Conservation (phyloP, 2,888 invertebrate species). For the Heliconius erato region DNA sequence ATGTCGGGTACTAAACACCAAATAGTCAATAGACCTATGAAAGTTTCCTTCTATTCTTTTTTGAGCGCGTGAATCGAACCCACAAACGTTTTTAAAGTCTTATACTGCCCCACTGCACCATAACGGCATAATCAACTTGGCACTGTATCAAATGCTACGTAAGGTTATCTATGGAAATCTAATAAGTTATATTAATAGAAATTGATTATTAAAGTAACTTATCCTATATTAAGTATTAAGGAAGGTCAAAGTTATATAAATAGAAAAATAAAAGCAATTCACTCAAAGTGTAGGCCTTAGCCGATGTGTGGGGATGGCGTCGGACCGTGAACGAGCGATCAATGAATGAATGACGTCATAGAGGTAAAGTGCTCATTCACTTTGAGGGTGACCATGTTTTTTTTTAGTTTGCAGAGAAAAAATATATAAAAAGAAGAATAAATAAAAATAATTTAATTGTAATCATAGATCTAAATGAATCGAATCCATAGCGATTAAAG, state of each 20-base stretch:
- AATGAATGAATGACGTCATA: constrained; percentile 40
- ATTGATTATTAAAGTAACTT: constrained; percentile 1
- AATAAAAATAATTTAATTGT: too few relatives aligned
- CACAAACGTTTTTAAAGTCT: neutral
- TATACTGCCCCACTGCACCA: neutral
- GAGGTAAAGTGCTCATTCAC: constrained; percentile 25
- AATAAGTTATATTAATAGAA: neutral
- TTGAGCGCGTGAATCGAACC: neutral
- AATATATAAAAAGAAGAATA: neutral
- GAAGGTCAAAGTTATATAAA: constrained; percentile 14
- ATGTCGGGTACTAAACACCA: too few relatives aligned
- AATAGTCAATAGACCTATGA: too few relatives aligned
- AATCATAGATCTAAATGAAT: too few relatives aligned
- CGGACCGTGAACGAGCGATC: constrained; percentile 30
- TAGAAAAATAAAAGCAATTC: constrained; percentile 17
- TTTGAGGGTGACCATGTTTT: neutral
- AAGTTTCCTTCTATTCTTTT: too few relatives aligned
- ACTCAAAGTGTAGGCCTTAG: neutral
- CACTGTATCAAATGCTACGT: neutral
- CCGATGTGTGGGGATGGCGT: constrained; percentile 6
- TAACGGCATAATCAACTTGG: neutral
- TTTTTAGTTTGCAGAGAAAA: neutral
- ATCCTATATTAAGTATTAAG: neutral
- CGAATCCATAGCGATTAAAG: too few relatives aligned
- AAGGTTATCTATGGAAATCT: neutral